Evolutionary conservation across 2,113 vertebrate genomes (phyloP).

Genomic region (Pampusana beccarii): DNA sequence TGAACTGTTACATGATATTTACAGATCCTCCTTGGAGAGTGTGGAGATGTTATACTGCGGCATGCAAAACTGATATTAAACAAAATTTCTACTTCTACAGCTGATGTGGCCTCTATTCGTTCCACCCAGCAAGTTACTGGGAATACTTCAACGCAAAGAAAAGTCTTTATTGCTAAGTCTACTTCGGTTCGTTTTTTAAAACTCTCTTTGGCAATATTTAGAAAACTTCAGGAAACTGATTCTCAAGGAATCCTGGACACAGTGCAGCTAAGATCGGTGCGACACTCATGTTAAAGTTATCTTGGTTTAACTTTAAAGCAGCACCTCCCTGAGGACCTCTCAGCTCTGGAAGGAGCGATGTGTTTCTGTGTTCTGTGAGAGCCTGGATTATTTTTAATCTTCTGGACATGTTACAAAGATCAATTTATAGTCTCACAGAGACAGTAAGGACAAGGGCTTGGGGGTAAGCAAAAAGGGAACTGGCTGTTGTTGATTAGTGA

Average conservation of each 20-base stretch:
- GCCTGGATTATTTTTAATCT: conserved; percentile 56
- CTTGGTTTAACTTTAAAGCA: conserved; percentile 37
- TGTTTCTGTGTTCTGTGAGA: not conserved
- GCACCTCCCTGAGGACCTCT: conserved; percentile 8
- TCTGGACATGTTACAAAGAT: conserved; percentile 31
- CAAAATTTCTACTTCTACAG: not conserved
- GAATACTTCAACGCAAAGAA: not conserved
- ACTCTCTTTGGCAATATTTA: not conserved
- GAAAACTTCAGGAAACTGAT: not conserved
- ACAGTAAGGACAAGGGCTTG: not conserved
- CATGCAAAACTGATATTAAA: not conserved
- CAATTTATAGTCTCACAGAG: conserved; percentile 49
- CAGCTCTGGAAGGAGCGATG: not conserved
- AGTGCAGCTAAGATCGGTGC: not conserved
- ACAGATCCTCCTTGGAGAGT: not conserved
- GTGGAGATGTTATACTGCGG: not conserved
- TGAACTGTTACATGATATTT: not conserved
- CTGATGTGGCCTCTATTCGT: not conserved
- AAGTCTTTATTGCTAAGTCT: not conserved
- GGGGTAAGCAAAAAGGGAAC: not conserved
- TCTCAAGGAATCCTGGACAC: not conserved
- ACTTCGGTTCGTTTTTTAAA: not conserved
- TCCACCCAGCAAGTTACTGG: not conserved
- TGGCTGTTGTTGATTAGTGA: not conserved
- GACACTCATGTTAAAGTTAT: not conserved